These are phyloP conservation scores for Zele albiditarsus DNA, from an alignment of 2,888 invertebrate genomes.

Conservation along the genomic window DNA sequence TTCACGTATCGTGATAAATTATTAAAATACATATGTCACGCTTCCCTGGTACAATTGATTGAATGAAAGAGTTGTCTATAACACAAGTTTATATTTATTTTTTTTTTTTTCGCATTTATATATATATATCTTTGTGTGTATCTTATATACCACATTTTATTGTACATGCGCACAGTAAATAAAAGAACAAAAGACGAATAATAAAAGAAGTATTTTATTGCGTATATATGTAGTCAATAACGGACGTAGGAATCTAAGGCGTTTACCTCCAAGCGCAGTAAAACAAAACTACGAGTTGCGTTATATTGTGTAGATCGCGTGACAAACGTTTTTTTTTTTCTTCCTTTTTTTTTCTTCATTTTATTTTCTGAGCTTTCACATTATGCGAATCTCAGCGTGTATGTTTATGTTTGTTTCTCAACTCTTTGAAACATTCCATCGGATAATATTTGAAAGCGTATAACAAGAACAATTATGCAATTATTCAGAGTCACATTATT, in stretches of 20 bases:
- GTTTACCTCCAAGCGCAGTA: slow-evolving; percentile 21
- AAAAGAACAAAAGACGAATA: neutral
- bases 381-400: slow-evolving; percentile 8
- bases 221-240: neutral
- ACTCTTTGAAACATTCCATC: neutral
- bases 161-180: neutral
- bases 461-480: neutral
- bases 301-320: slow-evolving; percentile 45
- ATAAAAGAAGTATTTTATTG: neutral
- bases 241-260: neutral
- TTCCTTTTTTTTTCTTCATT: slow-evolving; percentile 37
- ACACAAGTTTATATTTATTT: too few species aligned
- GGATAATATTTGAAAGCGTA: neutral
- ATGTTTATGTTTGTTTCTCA: neutral
- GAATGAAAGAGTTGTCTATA: neutral
- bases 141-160: neutral
- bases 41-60: slow-evolving; percentile 11
- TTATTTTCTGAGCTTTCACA: slow-evolving; percentile 36
- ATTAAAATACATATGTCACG: slow-evolving; percentile 7
- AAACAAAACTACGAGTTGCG: neutral
- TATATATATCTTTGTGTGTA: neutral
- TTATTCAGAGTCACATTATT: neutral
- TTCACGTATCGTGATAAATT: slow-evolving; percentile 15
- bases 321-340: slow-evolving; percentile 36
- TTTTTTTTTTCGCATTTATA: neutral